Conservation (phyloP, 2,797 vertebrate species). For the Acanthornis magna region DNA sequence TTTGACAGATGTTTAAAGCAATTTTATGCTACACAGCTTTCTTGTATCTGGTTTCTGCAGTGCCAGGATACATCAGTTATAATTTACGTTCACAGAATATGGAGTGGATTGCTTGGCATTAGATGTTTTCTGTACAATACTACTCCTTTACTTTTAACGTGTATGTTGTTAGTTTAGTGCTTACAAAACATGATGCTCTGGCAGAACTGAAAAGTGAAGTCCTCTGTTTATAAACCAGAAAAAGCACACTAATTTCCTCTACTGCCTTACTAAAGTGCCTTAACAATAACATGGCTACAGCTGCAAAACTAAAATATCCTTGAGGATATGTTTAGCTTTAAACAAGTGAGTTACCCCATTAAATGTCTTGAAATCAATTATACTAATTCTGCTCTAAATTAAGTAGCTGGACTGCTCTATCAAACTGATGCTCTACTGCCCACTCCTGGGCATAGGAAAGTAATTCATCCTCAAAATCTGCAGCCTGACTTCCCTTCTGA, state of each 20-base stretch:
- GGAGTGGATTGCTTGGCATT: not conserved
- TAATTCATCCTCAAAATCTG: not conserved
- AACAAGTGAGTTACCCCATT: not conserved
- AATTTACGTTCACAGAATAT: not conserved
- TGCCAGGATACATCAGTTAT: not conserved
- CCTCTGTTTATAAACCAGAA: not conserved
- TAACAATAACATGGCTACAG: not conserved
- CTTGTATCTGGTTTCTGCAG: slow-evolving; percentile 3
- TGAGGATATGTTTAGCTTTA: not conserved
- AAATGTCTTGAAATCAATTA: slow-evolving; percentile 1
- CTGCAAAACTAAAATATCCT: not conserved
- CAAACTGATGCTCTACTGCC: slow-evolving; percentile 32
- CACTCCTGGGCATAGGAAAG: slow-evolving; percentile 6
- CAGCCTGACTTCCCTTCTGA: not conserved
- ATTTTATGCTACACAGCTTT: slow-evolving; percentile 54
- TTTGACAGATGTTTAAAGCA: slow-evolving; percentile 63
- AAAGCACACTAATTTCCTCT: not conserved
- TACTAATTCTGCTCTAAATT: not conserved
- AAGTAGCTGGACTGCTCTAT: not conserved
- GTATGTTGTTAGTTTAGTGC: not conserved
- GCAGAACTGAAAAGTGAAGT: not conserved
- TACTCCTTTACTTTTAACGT: not conserved
- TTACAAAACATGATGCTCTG: not conserved
- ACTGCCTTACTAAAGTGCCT: not conserved
- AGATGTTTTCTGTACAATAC: not conserved